Evolutionary conservation across 2,797 vertebrate species (phyloP), one percentile per base, ranked within the genome.

Genomic region (Siniperca obscura): DNA sequence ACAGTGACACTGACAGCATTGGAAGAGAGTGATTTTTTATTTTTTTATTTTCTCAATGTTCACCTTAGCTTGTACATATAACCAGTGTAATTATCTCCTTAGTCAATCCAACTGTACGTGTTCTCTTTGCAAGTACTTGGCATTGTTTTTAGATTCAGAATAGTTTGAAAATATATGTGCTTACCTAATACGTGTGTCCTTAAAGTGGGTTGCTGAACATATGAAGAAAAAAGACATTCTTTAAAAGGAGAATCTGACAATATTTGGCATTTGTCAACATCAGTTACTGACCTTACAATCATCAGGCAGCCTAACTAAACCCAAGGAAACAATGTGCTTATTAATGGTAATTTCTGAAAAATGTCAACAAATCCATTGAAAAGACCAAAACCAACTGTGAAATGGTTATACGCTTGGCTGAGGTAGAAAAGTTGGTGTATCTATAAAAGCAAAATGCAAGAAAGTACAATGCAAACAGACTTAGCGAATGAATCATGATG

Each of bases 1-100:
- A 90, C 72, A 67, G 69, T 40, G 86, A 86, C 72, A 82, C 25
- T 71, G 81, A 78, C 66, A 42, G 78, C 61, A 70, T 25, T 3
- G 4, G 66, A 82, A 59, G 46, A 73, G 66, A 59, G 75, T 3
- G 5, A 2, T 30, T 30, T 30, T 30, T 30, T 30, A 30, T 30
- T 30, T 3, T 30, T 44, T 1, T 3, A 64, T 53, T 53, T 71
- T 71, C 19, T 80, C 7, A 62, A 34, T 50, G 50, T 70, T n/a
- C 50, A 38, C 11, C 34, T 70, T 21, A 78, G 70, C 53, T 72
- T 77, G 13, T 17, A 55, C 10, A n/a, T 17, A 34, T 42, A 50
- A 53, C 44, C 17, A 34, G 34, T 40, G 21, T 57, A 48, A 67
- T 70, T 57, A 68, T 74, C 61, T 48, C 46, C 52, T 34, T 6